Conservation (phyloP, 2,113 vertebrate genomes). For the Amphiprion percula region DNA sequence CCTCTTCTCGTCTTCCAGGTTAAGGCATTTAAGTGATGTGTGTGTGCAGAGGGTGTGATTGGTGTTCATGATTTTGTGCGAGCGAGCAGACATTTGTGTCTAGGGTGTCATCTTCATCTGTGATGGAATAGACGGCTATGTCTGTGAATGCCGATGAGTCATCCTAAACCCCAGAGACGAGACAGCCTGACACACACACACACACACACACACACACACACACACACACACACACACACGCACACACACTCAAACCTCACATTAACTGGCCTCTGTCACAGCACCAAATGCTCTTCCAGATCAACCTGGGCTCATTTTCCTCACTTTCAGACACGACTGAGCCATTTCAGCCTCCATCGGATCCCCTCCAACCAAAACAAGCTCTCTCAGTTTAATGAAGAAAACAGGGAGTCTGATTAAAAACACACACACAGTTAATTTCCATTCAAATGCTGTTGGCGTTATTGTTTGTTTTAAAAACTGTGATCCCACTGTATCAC, state of each 20-base stretch:
- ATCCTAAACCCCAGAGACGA: slow-evolving; percentile 72
- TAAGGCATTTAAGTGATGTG: slow-evolving; percentile 37
- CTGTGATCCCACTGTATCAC: slow-evolving; percentile 25
- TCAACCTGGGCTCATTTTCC: slow-evolving; percentile 37
- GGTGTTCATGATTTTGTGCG: slow-evolving; percentile 16
- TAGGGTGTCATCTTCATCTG: slow-evolving; percentile 62
- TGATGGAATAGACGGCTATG: slow-evolving; percentile 60
- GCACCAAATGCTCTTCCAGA: slow-evolving; percentile 51
- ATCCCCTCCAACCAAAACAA: background rate
- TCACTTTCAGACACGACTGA: slow-evolving; percentile 25
- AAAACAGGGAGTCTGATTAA: too few species aligned
- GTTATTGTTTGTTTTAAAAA: slow-evolving; percentile 1
- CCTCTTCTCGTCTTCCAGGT: slow-evolving; percentile 37
- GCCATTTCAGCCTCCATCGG: slow-evolving; percentile 7
- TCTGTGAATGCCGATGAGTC: slow-evolving; percentile 78
- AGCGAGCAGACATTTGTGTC: slow-evolving; percentile 48
- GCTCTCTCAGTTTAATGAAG: too few species aligned
- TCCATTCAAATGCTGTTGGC: slow-evolving; percentile 29
- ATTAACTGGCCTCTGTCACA: slow-evolving; percentile 37
- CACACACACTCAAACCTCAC: slow-evolving; percentile 21
- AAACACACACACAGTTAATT: too few species aligned
- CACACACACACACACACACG: slow-evolving; percentile 5
- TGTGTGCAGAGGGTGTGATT: slow-evolving; percentile 12
- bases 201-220: background rate
- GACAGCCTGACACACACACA: slow-evolving; percentile 36